Base-by-base conservation (phyloP, 2,888 invertebrate genomes). In the Tipula vernalis region DNA sequence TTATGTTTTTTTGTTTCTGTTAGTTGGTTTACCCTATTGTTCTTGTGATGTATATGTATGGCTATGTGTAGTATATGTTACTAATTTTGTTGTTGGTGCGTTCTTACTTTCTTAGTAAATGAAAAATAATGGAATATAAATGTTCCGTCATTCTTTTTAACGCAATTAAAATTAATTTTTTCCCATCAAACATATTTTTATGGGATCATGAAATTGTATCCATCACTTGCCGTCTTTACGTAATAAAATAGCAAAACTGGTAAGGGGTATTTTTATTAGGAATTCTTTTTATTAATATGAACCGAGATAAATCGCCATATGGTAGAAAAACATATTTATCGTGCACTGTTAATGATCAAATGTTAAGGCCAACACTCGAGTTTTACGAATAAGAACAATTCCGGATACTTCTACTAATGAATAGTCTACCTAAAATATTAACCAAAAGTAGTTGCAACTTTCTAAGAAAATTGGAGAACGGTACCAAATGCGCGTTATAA, bases 81-180 rank as follows among this genome's bases (percentile, higher is more conserved):
- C 15, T 51, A 15, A 5, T 51, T 3, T 71, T 71, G 71, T 28
- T 71, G 71, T 71, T 71, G 28, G 3, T 13, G 71, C 12, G 18
- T 28, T 71, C 28, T 5, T 51, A 15, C 3, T 3, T 15, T n/a
- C n/a, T n/a, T 47, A 47, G 47, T 57, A 71, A 71, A 71, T 71
- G 71, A 71, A 71, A 28, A 71, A 71, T 71, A 71, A 71, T 71
- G 71, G 71, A 71, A 71, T 71, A 71, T 71, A 71, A 71, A 71
- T 71, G 71, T 71, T 71, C 18, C 71, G 71, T 71, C 71, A 71
- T 71, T 71, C 71, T 71, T 71, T 71, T 71, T 71, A 71, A 71
- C 71, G 71, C 71, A 71, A 71, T 71, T 71, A 71, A 71, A 71
- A 71, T 71, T 71, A 71, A 71, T 71, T 71, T 71, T 71, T 71